Evolutionary conservation across 2,113 vertebrate species (phyloP).

Genomic region (Arothron firmamentum): DNA sequence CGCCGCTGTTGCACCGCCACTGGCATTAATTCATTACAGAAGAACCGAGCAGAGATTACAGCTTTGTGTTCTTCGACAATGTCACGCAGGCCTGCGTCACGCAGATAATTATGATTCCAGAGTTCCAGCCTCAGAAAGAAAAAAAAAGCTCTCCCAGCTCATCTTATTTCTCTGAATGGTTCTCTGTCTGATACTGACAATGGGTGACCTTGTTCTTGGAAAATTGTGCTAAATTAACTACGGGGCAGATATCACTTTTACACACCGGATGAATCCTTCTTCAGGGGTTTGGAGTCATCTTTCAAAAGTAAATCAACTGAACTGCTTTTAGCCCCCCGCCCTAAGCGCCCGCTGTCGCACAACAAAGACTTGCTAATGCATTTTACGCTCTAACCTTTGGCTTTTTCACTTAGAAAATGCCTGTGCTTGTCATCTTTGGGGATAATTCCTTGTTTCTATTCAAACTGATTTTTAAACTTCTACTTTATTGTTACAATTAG

Average conservation of each 20-base stretch:
- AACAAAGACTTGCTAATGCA: slow-evolving; percentile 39
- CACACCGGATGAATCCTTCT: slow-evolving; percentile 58
- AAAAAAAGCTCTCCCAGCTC: slow-evolving; percentile 57
- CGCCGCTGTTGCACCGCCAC: slow-evolving; percentile 49
- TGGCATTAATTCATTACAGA: slow-evolving; percentile 67
- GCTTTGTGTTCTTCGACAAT: slow-evolving; percentile 70
- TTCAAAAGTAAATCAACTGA: slow-evolving; percentile 69
- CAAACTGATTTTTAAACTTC: slow-evolving; percentile 34
- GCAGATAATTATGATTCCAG: slow-evolving; percentile 68
- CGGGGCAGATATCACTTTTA: slow-evolving; percentile 69
- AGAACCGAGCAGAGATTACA: slow-evolving; percentile 60
- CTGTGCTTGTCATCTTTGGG: slow-evolving; percentile 30
- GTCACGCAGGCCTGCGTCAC: slow-evolving; percentile 60
- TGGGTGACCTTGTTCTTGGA: slow-evolving; percentile 71
- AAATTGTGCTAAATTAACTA: slow-evolving; percentile 66
- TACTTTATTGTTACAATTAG: slow-evolving; percentile 26
- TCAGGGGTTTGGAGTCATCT: slow-evolving; percentile 58
- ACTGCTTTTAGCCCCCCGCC: slow-evolving; percentile 38
- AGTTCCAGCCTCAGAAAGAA: slow-evolving; percentile 59
- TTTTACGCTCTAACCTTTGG: slow-evolving; percentile 15
- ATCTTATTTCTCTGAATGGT: slow-evolving; percentile 68
- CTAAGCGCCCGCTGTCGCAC: slow-evolving; percentile 25
- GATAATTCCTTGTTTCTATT: slow-evolving; percentile 16
- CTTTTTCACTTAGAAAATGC: slow-evolving; percentile 23
- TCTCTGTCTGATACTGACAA: slow-evolving; percentile 66